phyloP scores from a whole-genome alignment of 2,888 invertebrate species.

The Ochlodes sylvanus region DNA sequence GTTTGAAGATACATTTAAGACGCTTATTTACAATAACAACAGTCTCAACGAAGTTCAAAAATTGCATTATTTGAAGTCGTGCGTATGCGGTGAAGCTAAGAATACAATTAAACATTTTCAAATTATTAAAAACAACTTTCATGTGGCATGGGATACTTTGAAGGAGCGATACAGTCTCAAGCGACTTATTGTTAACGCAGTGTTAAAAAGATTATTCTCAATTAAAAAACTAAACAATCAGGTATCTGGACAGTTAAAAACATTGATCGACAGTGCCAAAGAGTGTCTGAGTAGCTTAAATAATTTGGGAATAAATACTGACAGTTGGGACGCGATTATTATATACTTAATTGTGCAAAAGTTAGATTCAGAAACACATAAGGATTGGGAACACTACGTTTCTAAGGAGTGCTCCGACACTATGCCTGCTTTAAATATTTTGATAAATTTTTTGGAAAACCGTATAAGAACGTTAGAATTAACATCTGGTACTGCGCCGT shows the following conservation, averaged over 20 bases:
- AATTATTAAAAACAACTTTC: constrained; percentile 17
- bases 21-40: constrained; percentile 41
- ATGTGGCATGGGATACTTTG: constrained; percentile 24
- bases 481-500: constrained; percentile 12
- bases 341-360: constrained; percentile 37
- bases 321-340: constrained; percentile 37
- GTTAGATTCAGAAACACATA: constrained; percentile 39
- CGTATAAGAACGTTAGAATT: constrained; percentile 34
- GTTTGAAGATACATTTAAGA: constrained; percentile 43
- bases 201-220: constrained; percentile 25
- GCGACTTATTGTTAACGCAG: constrained; percentile 31
- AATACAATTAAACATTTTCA: constrained; percentile 16
- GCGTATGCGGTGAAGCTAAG: constrained; percentile 40
- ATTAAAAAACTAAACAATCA: constrained; percentile 24
- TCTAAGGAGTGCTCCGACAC: constrained; percentile 26
- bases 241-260: constrained; percentile 16
- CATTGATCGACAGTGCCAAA: constrained; percentile 22
- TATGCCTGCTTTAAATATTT: constrained; percentile 30
- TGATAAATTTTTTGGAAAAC: constrained; percentile 35
- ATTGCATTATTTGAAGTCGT: constrained; percentile 43
- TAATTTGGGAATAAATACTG: constrained; percentile 23
- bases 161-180: constrained; percentile 38
- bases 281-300: constrained; percentile 31
- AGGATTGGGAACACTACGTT: constrained; percentile 27
- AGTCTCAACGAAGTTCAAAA: constrained; percentile 40